Evolutionary conservation across 2,888 invertebrate species (phyloP), one percentile per base, ranked within the genome.

Genomic region (Phalera bucephala): DNA sequence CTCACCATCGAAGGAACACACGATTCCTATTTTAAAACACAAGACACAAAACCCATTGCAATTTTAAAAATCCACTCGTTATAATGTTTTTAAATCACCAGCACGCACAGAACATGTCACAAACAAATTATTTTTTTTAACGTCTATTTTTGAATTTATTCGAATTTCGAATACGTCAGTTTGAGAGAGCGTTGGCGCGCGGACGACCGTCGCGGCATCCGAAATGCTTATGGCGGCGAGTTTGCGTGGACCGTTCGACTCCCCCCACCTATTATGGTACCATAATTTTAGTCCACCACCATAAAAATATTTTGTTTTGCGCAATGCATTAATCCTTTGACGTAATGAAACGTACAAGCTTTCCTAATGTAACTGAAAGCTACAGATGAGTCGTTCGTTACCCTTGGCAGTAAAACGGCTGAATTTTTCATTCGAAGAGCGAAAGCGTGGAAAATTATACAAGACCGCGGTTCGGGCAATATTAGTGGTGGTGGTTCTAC

Each of bases 301-400:
- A 84, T 83, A 76, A 79, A 83, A 84, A 81, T 80, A 81, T 80
- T 76, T 74, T 60, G 72, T 82, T 80, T 79, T 81, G 83, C 85
- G 84, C 77, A 75, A 72, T 81, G 73, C 76, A 80, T 78, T 72
- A 67, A 71, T 74, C 72, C 64, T 44, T 48, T 48, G 45, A 49
- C 45, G 56, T 58, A 54, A 59, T 22, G 10, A 25, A 25, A 25
- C 12, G 25, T 25, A 25, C 25, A 25, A 12, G 7, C 12, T 4
- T 25, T 20, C 10, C 11, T 12, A 12, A 11, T 12, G 12, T 13
- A 27, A 11, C n/a, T 12, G 11, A 10, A 27, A 12, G 8, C 27
- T 14, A 14, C 28, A 19, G 9, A 13, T 26, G 26, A 12, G 9
- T 5, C 19, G 9, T 20, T 20, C n/a, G 7, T 25, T 17, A 4